These are phyloP conservation scores for Poecilia latipinna DNA, from an alignment of 2,113 vertebrate genomes.

Conservation along the genomic window DNA sequence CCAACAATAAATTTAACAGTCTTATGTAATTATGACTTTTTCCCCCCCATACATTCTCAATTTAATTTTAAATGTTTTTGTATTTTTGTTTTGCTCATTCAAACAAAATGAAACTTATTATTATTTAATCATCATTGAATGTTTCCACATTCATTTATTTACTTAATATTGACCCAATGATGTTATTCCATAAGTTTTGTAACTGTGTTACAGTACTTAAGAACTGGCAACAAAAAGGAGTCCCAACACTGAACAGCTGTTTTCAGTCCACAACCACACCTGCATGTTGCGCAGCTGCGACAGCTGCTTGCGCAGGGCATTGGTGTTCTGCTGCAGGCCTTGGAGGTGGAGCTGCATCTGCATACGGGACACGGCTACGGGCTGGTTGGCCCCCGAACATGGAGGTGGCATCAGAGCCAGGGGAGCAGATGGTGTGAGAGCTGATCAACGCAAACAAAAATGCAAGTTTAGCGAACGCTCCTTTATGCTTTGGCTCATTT, in stretches of 20 bases:
- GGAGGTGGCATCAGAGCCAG: slow-evolving; percentile 85
- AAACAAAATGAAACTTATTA: too few relatives aligned
- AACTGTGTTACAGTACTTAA: not conserved
- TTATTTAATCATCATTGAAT: too few relatives aligned
- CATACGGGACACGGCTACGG: slow-evolving; percentile 85
- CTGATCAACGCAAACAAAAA: slow-evolving; percentile 60
- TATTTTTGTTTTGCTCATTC: too few relatives aligned
- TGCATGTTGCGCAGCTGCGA: slow-evolving; percentile 92
- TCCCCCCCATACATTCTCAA: too few relatives aligned
- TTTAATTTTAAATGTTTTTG: too few relatives aligned
- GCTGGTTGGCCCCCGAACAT: slow-evolving; percentile 79
- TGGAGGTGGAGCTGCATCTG: slow-evolving; percentile 97
- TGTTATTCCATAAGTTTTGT: not conserved
- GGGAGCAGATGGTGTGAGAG: slow-evolving; percentile 81
- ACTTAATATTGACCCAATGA: not conserved
- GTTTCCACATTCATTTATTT: too few relatives aligned
- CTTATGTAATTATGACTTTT: too few relatives aligned
- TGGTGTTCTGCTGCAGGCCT: slow-evolving; percentile 91
- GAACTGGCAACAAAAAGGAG: not conserved
- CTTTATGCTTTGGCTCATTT: not conserved
- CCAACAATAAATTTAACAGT: too few relatives aligned
- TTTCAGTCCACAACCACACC: slow-evolving; percentile 73
- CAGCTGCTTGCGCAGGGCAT: slow-evolving; percentile 91
- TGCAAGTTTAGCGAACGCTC: not conserved
- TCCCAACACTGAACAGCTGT: not conserved